These are phyloP conservation scores for Ophiodon elongatus DNA, from an alignment of 2,113 vertebrate genomes.

Conservation along the genomic window DNA sequence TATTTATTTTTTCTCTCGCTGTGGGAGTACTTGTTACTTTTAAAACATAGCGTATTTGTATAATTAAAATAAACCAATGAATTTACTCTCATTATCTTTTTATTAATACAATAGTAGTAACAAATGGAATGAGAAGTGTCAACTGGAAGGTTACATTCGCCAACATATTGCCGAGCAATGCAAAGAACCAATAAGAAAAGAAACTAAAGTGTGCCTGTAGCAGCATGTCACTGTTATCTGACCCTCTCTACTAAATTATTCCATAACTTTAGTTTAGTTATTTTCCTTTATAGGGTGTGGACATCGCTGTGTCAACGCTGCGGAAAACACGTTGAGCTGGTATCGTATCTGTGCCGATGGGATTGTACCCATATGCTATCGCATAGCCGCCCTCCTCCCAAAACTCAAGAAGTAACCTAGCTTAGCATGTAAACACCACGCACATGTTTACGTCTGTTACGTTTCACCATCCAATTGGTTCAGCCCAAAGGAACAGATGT, in stretches of 20 bases:
- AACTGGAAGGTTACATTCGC: neutral
- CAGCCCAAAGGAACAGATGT: neutral
- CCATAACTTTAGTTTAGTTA: too few species aligned
- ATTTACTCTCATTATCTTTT: neutral
- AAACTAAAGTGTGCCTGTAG: neutral
- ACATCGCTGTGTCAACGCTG: too few species aligned
- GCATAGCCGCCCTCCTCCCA: neutral
- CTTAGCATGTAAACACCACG: neutral
- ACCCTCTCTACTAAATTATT: too few species aligned
- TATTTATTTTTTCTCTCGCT: neutral
- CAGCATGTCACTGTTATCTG: neutral
- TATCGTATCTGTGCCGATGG: too few species aligned
- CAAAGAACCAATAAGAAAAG: too few species aligned
- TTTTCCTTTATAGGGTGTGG: too few species aligned
- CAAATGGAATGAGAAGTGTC: neutral
- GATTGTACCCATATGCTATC: too few species aligned
- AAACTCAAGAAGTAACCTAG: neutral
- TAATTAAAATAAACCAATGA: neutral
- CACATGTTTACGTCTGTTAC: neutral
- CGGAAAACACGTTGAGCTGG: too few species aligned
- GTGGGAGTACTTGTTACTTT: neutral
- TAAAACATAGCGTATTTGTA: neutral
- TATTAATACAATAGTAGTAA: neutral
- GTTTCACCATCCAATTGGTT: neutral
- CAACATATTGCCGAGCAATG: neutral